Conservation (phyloP, 2,797 vertebrate species). For the Miichthys miiuy region DNA sequence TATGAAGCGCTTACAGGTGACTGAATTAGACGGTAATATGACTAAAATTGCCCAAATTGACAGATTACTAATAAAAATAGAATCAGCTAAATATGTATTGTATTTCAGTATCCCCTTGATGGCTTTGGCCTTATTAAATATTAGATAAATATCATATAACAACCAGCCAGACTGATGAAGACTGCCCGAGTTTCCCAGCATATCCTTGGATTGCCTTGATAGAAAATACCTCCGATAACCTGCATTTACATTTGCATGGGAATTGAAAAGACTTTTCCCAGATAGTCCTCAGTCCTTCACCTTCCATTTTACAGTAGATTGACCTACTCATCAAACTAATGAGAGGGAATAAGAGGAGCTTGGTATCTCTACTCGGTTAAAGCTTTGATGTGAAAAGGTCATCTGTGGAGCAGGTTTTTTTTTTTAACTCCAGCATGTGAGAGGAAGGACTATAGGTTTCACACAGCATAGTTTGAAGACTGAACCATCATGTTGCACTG, state of each 20-base stretch:
- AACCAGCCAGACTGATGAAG: no score
- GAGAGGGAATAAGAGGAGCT: constrained; percentile 30
- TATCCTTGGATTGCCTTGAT: neutral
- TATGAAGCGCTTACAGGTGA: no score
- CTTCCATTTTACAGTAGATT: constrained; percentile 13
- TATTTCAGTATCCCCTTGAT: no score
- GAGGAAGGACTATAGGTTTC: constrained; percentile 10
- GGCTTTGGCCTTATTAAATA: no score
- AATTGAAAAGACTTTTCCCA: neutral
- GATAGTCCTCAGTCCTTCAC: neutral
- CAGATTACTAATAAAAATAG: no score
- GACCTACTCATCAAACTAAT: constrained; percentile 25
- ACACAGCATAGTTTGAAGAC: neutral
- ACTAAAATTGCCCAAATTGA: no score
- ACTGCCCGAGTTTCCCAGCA: neutral
- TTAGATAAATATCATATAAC: no score
- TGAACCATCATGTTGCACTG: neutral
- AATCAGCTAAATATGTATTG: no score
- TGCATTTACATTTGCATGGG: neutral
- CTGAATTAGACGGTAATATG: no score
- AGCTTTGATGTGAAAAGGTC: constrained; percentile 55
- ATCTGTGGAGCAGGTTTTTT: constrained; percentile 9
- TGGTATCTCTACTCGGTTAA: neutral
- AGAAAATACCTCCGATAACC: constrained; percentile 13
- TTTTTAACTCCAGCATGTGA: constrained; percentile 18